Base-by-base conservation (phyloP, 2,888 invertebrate species). In the Byasa hedistus region DNA sequence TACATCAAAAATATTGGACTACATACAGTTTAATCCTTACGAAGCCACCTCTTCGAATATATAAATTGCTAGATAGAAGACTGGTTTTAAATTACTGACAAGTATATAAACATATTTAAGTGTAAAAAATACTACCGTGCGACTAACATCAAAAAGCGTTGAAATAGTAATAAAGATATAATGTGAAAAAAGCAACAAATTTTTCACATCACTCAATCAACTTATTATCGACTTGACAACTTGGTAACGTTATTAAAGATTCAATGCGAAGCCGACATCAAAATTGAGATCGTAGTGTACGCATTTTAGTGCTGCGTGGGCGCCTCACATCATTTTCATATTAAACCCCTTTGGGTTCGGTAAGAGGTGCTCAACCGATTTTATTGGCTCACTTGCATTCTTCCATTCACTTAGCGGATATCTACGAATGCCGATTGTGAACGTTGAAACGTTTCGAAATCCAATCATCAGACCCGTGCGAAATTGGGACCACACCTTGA, bases 331-430 rank as follows among this genome's bases (percentile, higher is more conserved):
- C 77, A 83, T 83, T 81, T 81, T 80, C 76, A 77, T 81, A 79
- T 80, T 79, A 78, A 79, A 77, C 69, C 78, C 76, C 74, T 77
- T 77, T 76, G 72, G 70, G 74, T 85, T 84, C 79, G 75, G 77
- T 81, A 83, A 77, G 75, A 70, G 68, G 65, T 64, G 66, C 73
- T 76, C 70, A 73, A 77, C 75, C 76, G 75, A 76, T 80, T 85
- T 86, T 85, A 85, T 83, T 76, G 75, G 72, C 66, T 73, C 64
- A 27, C 60, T 57, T 64, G 61, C 77, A 81, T 84, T 84, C 81
- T 82, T 81, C 78, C 69, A 71, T 72, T 81, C 84, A 88, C 85
- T 89, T 89, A 88, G 84, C 88, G 75, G 73, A 79, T 80, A 79
- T 78, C 79, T 79, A 85, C 81, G 81, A 86, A 85, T 81, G 62